Base-by-base conservation (phyloP, 2,113 vertebrate genomes). In the Crocuta crocuta region DNA sequence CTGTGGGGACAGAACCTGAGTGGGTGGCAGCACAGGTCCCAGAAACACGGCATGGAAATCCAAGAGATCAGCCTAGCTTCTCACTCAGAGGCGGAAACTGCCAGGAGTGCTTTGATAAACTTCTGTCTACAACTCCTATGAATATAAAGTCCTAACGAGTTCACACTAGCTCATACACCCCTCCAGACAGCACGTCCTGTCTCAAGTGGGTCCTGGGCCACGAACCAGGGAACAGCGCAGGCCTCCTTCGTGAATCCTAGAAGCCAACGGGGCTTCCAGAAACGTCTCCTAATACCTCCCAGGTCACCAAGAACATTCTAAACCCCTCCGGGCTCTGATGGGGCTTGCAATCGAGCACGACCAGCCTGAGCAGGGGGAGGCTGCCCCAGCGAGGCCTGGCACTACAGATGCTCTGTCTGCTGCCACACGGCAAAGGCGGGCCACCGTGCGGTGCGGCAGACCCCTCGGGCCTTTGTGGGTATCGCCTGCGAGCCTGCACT, bases 111-210 rank as follows among this genome's bases (percentile, higher is more conserved):
- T 4, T 45, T 28, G 43, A 74, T 1, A 19, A 9, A 50, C 7
- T n/a, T 21, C 53, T 7, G n/a, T 4, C 5, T 55, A 1, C 33
- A 35, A 0, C 33, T 33, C 28, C 16, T 2, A 10, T 2, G 53
- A 50, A 8, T 0, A 0, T 1, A 24, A 39, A 65, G 12, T 21
- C 12, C 5, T 8, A 9, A 7, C 4, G 19, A n/a, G 35, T 26
- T 43, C 15, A 19, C 15, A 19, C 39, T 7, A 55, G 33, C 61
- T 81, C 85, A 28, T 16, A 31, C 12, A 0, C 8, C 13, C 35
- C 43, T 68, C 7, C 0, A 0, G 2, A 26, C 3, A 12, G 23
- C n/a, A 2, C 63, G 35, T 39, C n/a, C 2, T 7, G n/a, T 16
- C 39, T n/a, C 74, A 12, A 19, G 58, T 0, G 24, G 66, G 33